Evolutionary conservation across 2,113 vertebrate species (phyloP).

Genomic region (Chitala chitala): DNA sequence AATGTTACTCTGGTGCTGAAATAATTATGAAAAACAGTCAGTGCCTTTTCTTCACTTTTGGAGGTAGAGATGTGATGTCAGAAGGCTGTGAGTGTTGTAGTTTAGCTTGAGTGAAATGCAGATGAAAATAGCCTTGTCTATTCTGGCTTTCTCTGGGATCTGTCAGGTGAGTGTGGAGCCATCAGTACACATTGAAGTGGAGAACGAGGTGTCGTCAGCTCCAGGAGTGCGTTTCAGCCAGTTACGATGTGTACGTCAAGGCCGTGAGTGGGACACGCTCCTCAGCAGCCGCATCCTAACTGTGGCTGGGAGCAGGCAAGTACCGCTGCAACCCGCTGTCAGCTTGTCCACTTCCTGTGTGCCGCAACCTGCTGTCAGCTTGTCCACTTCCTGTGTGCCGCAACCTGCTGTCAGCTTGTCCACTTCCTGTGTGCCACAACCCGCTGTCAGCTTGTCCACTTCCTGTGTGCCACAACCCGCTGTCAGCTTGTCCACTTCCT

Average conservation of each 20-base stretch:
- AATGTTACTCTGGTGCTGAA: neutral
- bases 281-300: conserved; percentile 81
- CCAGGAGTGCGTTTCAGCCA: conserved; percentile 82
- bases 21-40: no score
- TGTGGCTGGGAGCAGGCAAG: conserved; percentile 85
- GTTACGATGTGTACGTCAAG: conserved; percentile 82
- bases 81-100: neutral
- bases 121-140: neutral
- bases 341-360: neutral
- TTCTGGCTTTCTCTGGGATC: neutral
- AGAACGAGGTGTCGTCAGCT: conserved; percentile 80
- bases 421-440: no score
- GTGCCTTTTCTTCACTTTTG: no score
- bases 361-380: no score
- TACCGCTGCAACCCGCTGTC: neutral
- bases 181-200: conserved; percentile 85
- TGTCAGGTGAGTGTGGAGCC: conserved; percentile 83
- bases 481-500: no score
- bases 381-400: no score
- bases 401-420: no score
- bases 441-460: no score
- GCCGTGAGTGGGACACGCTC: conserved; percentile 84
- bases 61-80: neutral
- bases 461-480: no score
- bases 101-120: neutral